Evolutionary conservation across 1,140 invertebrate species (phyloP), one percentile per base, ranked within the genome.

Genomic region (Stenopsyche tienmushanensis): DNA sequence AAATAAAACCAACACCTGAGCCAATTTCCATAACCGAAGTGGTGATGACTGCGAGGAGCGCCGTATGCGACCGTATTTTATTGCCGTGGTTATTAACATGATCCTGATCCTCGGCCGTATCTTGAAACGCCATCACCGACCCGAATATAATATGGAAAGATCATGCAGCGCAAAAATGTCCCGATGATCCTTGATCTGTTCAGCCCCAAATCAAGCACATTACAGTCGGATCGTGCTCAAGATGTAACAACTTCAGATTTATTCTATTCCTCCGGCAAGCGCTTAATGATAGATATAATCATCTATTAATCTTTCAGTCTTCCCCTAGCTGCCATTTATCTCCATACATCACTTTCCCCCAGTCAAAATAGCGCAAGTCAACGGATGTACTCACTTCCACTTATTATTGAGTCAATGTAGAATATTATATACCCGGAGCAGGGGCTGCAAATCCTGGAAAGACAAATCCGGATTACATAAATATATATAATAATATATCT

Each of bases 221-320:
- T n/a, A n/a, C n/a, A n/a, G n/a, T n/a, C 13, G 29, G 13, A 7
- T 34, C 5, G 29, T 34, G 5, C 29, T 13, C 5, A 13, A 34
- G 29, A 34, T 34, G 29, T 15, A 34, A 57, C 53, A 13, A 25
- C 24, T 15, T 57, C 29, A 29, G 15, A 9, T 25, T 39, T 57
- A 57, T 57, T 25, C 15, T 20, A 57, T 57, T 57, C 15, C 26
- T 15, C 23, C 20, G 34, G 25, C 53, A 57, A 57, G 23, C 24
- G 34, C 29, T 57, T 57, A 57, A 57, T 57, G 53, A 57, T 57
- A 57, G 53, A 57, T 57, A 57, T 57, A 57, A 57, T 57, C 53
- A 21, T 25, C 53, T 57, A 57, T 57, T 57, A 57, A 57, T 57
- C 53, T 57, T 57, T 57, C 53, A 24, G 13, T 57, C 44, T 34